Conservation (phyloP, 2,888 invertebrate genomes). For the Smittia sp. region DNA sequence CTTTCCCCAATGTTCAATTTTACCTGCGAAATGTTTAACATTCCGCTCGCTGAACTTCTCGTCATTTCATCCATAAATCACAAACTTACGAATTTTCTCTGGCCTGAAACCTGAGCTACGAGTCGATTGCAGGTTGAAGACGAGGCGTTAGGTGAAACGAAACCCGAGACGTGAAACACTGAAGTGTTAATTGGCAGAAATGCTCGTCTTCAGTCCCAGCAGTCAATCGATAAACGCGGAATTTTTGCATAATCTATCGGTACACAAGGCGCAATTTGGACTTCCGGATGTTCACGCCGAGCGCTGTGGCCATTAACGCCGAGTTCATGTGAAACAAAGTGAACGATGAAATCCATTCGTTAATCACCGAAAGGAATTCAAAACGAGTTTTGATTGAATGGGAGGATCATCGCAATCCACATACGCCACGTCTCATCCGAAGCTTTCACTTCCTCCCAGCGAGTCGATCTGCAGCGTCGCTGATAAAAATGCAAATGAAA, state of each 20-base stretch:
- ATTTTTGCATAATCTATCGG: too few relatives aligned
- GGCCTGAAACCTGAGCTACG: too few relatives aligned
- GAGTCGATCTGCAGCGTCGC: neutral
- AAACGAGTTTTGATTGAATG: neutral
- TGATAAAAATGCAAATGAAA: neutral
- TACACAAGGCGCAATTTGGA: too few relatives aligned
- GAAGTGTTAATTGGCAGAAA: too few relatives aligned
- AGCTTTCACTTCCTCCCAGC: neutral
- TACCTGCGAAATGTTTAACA: neutral
- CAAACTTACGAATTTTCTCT: too few relatives aligned
- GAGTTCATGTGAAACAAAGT: neutral
- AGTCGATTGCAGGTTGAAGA: too few relatives aligned
- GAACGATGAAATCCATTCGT: neutral
- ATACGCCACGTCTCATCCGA: neutral
- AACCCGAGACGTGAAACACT: too few relatives aligned
- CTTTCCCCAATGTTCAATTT: conserved; percentile 22
- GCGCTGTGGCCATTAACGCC: too few relatives aligned
- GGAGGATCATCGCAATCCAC: neutral
- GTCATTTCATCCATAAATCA: conserved; percentile 3
- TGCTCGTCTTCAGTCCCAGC: too few relatives aligned
- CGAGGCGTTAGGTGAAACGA: too few relatives aligned
- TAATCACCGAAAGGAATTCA: conserved; percentile 4
- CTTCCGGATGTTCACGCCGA: too few relatives aligned
- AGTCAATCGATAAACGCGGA: too few relatives aligned
- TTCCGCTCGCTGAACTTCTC: neutral